Evolutionary conservation across 1,140 invertebrate species (phyloP).

Genomic region (Drosophila parvula): DNA sequence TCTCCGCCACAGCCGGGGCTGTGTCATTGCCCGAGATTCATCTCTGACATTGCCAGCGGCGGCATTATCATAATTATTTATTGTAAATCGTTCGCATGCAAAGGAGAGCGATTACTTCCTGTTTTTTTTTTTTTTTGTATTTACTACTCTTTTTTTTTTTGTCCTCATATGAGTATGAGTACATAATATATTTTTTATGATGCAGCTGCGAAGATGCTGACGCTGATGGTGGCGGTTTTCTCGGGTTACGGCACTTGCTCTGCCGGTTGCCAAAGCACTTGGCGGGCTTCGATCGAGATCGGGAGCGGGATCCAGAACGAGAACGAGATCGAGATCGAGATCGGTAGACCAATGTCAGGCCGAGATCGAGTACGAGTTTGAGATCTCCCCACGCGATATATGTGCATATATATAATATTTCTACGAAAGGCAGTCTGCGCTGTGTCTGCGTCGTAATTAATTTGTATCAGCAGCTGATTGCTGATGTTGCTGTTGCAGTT

Average conservation of each 20-base stretch:
- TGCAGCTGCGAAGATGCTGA: constrained; percentile 34
- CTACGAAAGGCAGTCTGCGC: constrained; percentile 27
- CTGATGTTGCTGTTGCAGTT: constrained; percentile 2
- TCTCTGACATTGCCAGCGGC: constrained; percentile 24
- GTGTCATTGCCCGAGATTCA: constrained; percentile 38
- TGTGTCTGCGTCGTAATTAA: constrained; percentile 66
- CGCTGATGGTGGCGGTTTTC: neutral
- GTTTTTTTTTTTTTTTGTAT: constrained; percentile 17
- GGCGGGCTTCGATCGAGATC: constrained; percentile 31
- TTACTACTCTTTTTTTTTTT: constrained; percentile 38
- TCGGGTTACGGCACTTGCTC: constrained; percentile 49
- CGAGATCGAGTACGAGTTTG: constrained; percentile 17
- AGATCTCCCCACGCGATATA: constrained; percentile 56
- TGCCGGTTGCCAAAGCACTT: constrained; percentile 36
- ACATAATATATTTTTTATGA: constrained; percentile 14
- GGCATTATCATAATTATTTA: constrained; percentile 71
- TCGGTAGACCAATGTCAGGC: constrained; percentile 34
- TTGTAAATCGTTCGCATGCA: constrained; percentile 56
- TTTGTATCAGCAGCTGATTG: constrained; percentile 59
- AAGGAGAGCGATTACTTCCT: constrained; percentile 64
- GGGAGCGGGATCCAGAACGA: constrained; percentile 12
- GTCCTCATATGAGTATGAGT: neutral
- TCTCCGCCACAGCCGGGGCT: neutral
- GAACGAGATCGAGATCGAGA: constrained; percentile 31
- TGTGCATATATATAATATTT: neutral